Evolutionary conservation across 2,113 vertebrate genomes (phyloP).

Genomic region (Bujurquina vittata): DNA sequence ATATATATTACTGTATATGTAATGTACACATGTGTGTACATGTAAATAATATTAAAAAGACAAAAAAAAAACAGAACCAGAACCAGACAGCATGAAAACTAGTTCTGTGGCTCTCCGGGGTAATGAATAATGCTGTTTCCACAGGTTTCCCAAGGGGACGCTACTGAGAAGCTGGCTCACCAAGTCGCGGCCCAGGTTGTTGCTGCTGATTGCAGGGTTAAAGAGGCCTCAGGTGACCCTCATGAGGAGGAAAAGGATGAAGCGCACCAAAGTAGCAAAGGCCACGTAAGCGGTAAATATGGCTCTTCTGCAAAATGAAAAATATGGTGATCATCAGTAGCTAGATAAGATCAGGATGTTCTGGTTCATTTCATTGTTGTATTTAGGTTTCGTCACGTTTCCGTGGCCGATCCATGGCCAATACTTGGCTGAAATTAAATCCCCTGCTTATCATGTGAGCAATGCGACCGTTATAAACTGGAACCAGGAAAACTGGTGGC

Average conservation of each 20-base stretch:
- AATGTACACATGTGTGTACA: no score
- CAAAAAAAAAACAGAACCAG: not conserved
- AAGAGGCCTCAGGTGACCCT: slow-evolving; percentile 86
- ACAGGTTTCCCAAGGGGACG: slow-evolving; percentile 88
- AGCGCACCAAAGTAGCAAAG: slow-evolving; percentile 87
- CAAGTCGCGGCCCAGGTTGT: slow-evolving; percentile 85
- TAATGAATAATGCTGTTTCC: slow-evolving; percentile 18
- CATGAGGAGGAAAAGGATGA: slow-evolving; percentile 88
- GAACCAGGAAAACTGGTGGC: no score
- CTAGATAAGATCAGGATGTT: no score
- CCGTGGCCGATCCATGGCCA: no score
- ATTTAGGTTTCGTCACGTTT: no score
- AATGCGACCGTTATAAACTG: no score
- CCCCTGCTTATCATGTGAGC: no score
- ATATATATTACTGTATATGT: not conserved
- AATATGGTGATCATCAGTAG: no score
- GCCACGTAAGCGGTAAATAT: slow-evolving; percentile 89
- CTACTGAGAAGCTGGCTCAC: slow-evolving; percentile 89
- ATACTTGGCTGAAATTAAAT: no score
- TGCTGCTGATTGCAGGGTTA: slow-evolving; percentile 84
- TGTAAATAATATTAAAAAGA: no score
- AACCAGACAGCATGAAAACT: not conserved
- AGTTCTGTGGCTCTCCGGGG: not conserved
- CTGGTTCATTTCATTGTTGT: no score
- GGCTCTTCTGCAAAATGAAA: slow-evolving; percentile 24